Conservation (phyloP, 2,888 invertebrate genomes). For the Alloplasta piceator region DNA sequence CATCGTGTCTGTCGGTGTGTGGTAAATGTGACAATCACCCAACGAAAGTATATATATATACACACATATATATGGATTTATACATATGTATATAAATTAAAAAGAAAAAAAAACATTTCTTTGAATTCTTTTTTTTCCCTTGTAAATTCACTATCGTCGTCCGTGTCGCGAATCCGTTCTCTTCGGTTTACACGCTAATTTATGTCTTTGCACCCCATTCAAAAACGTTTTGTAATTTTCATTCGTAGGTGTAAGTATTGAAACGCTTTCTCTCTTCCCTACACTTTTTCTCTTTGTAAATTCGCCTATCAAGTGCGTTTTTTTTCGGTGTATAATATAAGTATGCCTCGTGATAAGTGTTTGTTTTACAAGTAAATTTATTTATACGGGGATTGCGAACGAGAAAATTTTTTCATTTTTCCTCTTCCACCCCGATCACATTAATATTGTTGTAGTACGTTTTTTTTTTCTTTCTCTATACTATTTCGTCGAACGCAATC, state of each 20-base stretch:
- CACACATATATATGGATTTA: neutral
- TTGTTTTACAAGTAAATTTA: slow-evolving; percentile 24
- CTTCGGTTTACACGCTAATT: too few relatives aligned
- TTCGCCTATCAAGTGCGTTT: slow-evolving; percentile 19
- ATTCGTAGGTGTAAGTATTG: too few relatives aligned
- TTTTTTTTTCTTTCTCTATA: neutral
- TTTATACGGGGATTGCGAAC: slow-evolving; percentile 18
- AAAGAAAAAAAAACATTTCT: neutral
- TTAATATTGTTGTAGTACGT: neutral
- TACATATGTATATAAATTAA: slow-evolving; percentile 1
- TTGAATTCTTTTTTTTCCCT: neutral
- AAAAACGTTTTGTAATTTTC: too few relatives aligned
- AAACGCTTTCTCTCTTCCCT: neutral
- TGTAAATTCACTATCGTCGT: too few relatives aligned
- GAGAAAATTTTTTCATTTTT: too few relatives aligned
- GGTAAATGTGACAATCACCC: slow-evolving; percentile 42
- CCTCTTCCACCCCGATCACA: neutral
- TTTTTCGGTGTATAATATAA: slow-evolving; percentile 41
- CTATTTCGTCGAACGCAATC: neutral
- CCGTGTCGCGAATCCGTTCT: too few relatives aligned
- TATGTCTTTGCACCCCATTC: too few relatives aligned
- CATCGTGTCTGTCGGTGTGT: slow-evolving; percentile 50
- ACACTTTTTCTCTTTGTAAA: slow-evolving; percentile 21
- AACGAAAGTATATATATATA: slow-evolving; percentile 26
- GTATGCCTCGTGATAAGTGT: slow-evolving; percentile 21